Conservation (phyloP, 2,888 invertebrate species). For the Nomada fabriciana region DNA sequence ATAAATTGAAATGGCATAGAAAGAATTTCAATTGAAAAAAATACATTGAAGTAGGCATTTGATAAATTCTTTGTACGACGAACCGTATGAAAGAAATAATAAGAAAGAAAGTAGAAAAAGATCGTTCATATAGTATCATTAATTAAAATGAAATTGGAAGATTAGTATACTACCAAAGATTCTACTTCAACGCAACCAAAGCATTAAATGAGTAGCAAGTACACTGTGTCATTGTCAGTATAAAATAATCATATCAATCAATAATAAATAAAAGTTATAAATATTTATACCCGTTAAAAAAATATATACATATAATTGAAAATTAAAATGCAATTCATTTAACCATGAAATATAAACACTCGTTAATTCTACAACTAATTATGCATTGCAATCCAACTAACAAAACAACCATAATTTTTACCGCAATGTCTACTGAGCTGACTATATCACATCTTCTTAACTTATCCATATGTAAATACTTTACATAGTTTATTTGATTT, state of each 20-base stretch:
- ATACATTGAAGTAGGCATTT: constrained; percentile 40
- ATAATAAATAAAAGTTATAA: neutral
- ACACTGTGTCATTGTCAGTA: constrained; percentile 36
- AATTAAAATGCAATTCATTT: neutral
- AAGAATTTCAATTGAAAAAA: neutral
- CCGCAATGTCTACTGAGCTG: neutral
- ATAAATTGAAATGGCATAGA: constrained; percentile 50
- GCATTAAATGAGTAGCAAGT: constrained; percentile 66
- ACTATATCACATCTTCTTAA: too few species aligned
- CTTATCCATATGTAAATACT: too few species aligned
- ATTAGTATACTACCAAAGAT: constrained; percentile 55
- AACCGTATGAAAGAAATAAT: neutral
- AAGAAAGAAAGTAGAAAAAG: constrained; percentile 18
- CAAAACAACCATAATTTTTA: neutral
- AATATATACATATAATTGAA: too few species aligned
- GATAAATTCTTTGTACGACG: constrained; percentile 46
- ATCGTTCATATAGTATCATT: constrained; percentile 30
- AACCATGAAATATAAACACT: neutral
- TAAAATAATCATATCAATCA: neutral
- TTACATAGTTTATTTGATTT: neutral
- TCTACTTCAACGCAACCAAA: constrained; percentile 60
- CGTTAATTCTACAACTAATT: neutral
- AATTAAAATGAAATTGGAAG: constrained; percentile 44
- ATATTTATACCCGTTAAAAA: neutral
- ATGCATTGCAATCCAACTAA: neutral